Evolutionary conservation across 2,888 invertebrate species (phyloP), one percentile per base, ranked within the genome.

Genomic region (Campopleginae sp.): DNA sequence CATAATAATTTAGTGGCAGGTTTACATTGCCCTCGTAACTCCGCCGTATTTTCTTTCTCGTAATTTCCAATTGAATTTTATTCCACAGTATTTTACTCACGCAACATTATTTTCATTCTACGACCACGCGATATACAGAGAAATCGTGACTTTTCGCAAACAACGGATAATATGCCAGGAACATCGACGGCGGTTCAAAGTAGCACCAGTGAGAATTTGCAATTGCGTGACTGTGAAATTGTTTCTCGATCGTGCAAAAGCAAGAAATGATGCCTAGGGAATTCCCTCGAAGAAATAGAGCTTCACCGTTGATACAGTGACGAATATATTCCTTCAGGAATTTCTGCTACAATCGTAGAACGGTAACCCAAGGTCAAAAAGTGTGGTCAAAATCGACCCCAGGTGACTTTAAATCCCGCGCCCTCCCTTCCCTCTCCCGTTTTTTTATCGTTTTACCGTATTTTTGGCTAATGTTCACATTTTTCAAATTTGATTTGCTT

Each of bases 181-280:
- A 61, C 46, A 78, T 58, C 71, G 65, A n/a, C n/a, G 44, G n/a
- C n/a, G 44, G 46, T 61, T 27, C 31, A 71, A 77, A 42, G 48
- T 63, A 44, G 61, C 82, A 77, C 77, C 71, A 76, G 77, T 54
- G 44, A 63, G 19, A 63, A 38, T 27, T 42, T 27, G 12, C 7
- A 75, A 68, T 68, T 74, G 83, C 78, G 79, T 83, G 83, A 83
- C 83, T 75, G 31, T 48, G 14, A 48, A 48, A 75, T 83, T 70
- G 61, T 68, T 83, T 70, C 48, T 63, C 61, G 75, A 51, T 4
- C 19, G 68, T 58, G 83, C 58, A 63, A 68, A 44, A 12, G 27
- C 61, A 19, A 58, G 58, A 71, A 42, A 54, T 42, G 44, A 72
- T 42, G 38, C 38, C 54, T 23, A 17, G 72, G 19, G 19, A 54